Percentiles rank a stretch among this genome's conserved stretches.
Evolutionary conservation across 2,797 vertebrate species (phyloP).

Genomic region (Pseudochirops cupreus): DNA sequence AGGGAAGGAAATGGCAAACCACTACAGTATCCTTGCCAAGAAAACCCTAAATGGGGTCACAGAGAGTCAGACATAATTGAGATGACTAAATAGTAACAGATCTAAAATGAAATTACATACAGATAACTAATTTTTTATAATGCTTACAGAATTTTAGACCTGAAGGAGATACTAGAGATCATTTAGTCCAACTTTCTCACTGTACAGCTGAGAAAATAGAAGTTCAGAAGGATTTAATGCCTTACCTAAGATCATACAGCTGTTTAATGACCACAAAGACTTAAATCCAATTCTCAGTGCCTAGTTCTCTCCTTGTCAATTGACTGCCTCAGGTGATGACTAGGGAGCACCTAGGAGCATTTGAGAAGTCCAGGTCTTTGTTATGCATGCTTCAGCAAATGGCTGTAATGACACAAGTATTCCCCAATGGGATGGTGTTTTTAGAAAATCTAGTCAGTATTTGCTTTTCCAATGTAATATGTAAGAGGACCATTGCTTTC

Average conservation of each 20-base stretch:
- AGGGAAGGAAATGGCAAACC: no score
- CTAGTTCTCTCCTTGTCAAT: background rate
- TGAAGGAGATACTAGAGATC: background rate
- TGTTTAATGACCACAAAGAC: slow-evolving; percentile 10
- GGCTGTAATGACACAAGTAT: background rate
- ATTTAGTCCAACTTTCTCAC: background rate
- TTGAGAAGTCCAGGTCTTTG: background rate
- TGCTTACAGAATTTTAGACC: background rate
- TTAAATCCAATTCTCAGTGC: slow-evolving; percentile 6
- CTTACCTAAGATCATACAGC: background rate
- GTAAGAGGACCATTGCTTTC: background rate
- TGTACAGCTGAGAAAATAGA: background rate
- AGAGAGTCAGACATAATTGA: background rate
- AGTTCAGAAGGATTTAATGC: slow-evolving; percentile 26
- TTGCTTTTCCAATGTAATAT: background rate
- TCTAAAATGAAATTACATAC: background rate
- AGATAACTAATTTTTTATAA: background rate
- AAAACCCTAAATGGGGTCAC: no score
- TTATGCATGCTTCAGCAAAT: background rate
- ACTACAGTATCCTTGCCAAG: no score
- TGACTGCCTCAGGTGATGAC: background rate
- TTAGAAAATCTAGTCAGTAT: background rate
- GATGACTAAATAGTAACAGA: background rate
- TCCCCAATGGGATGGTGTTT: background rate
- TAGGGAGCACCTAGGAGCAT: background rate